These are phyloP conservation scores for Eretmocerus hayati DNA, from an alignment of 2,888 invertebrate genomes.

Conservation along the genomic window DNA sequence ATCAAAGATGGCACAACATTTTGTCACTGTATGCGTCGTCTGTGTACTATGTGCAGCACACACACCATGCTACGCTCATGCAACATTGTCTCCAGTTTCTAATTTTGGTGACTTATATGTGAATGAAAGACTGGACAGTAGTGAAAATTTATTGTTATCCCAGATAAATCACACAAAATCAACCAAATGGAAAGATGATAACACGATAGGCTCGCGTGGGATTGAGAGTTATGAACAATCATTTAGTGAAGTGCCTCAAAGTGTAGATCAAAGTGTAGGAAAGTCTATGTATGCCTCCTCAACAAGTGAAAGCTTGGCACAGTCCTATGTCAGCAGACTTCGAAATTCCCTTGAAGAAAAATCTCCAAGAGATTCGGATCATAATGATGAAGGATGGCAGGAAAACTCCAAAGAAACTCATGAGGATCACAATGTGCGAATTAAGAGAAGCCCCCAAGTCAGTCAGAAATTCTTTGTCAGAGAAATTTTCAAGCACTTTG, in stretches of 20 bases:
- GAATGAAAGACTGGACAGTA: slow-evolving; percentile 21
- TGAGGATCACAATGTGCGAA: slow-evolving; percentile 21
- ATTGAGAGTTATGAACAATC: slow-evolving; percentile 17
- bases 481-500: slow-evolving; percentile 62
- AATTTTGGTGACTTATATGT: slow-evolving; percentile 15
- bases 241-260: slow-evolving; percentile 22
- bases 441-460: slow-evolving; percentile 35
- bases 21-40: slow-evolving; percentile 77
- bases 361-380: slow-evolving; percentile 33
- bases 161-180: slow-evolving; percentile 29
- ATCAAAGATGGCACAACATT: slow-evolving; percentile 52
- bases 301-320: slow-evolving; percentile 1
- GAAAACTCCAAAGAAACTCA: neutral
- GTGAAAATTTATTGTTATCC: slow-evolving; percentile 23
- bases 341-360: slow-evolving; percentile 18
- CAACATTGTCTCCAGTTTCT: slow-evolving; percentile 40
- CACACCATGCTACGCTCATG: slow-evolving; percentile 67
- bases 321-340: too few species aligned
- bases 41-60: slow-evolving; percentile 75
- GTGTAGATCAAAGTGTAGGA: slow-evolving; percentile 9
- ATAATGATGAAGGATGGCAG: slow-evolving; percentile 19
- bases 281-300: neutral
- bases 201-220: slow-evolving; percentile 18
- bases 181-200: slow-evolving; percentile 19
- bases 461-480: slow-evolving; percentile 57